phyloP scores from a whole-genome alignment of 2,113 vertebrate species.

The Jaculus jaculus region DNA sequence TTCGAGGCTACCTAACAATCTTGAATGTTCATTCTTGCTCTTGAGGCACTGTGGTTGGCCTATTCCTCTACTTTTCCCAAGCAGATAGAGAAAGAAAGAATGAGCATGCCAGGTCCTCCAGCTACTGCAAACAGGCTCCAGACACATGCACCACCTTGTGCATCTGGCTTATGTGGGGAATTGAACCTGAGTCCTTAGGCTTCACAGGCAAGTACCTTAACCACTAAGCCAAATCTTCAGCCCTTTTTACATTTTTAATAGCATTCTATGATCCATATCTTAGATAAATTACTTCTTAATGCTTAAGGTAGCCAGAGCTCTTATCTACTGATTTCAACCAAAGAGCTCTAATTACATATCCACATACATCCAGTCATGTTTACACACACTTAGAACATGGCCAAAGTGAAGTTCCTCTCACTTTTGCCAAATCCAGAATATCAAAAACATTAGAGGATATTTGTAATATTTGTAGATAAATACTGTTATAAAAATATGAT shows the following conservation, averaged over 20 bases:
- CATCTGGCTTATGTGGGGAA: no score
- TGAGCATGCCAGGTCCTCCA: no score
- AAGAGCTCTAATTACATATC: background rate
- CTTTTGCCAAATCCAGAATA: background rate
- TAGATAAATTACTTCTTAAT: constrained; percentile 13
- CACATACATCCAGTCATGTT: background rate
- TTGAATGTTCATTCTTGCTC: background rate
- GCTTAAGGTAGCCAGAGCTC: background rate
- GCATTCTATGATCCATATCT: background rate
- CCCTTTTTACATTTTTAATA: constrained; percentile 8
- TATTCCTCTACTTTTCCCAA: background rate
- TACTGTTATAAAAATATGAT: background rate
- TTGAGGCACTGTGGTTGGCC: background rate
- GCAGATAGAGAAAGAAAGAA: no score
- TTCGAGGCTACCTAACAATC: background rate
- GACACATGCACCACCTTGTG: no score
- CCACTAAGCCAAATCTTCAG: no score
- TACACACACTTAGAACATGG: background rate
- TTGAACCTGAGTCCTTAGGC: no score
- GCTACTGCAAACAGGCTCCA: no score
- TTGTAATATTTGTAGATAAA: background rate
- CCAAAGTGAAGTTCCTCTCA: constrained; percentile 26
- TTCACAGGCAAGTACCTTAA: no score
- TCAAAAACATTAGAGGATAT: background rate
- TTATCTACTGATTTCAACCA: background rate